Conservation (phyloP, 2,888 invertebrate species). For the Drosophila crucigera region DNA sequence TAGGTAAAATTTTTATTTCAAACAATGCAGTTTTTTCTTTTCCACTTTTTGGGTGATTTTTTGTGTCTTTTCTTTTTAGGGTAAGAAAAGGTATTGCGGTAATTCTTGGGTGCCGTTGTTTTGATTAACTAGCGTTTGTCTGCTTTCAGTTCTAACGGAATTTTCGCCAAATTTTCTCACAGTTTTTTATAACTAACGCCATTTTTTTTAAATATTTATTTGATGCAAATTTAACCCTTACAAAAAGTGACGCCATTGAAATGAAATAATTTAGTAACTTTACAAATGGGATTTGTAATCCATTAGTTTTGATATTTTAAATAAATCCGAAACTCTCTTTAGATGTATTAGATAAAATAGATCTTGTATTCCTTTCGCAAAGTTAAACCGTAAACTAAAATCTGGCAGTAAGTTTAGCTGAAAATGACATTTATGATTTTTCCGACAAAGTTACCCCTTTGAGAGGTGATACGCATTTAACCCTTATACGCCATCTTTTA, state of each 20-base stretch:
- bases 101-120: conserved; percentile 39
- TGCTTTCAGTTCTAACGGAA: conserved; percentile 61
- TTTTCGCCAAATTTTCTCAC: conserved; percentile 73
- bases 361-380: too few species aligned
- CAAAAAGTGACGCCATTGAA: conserved; percentile 4
- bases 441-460: not conserved
- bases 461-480: not conserved
- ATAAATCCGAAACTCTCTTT: not conserved
- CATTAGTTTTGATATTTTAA: not conserved
- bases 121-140: conserved; percentile 51
- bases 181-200: conserved; percentile 19
- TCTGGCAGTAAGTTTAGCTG: not conserved
- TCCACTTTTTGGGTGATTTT: conserved; percentile 58
- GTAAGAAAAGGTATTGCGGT: conserved; percentile 48
- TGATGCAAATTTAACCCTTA: conserved; percentile 47
- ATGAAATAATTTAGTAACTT: conserved; percentile 18
- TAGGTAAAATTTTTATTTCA: conserved; percentile 46
- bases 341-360: not conserved
- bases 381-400: not conserved
- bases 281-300: not conserved
- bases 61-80: conserved; percentile 36
- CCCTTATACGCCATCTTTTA: not conserved
- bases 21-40: conserved; percentile 56
- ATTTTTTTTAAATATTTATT: conserved; percentile 23
- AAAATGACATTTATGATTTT: accelerated